phyloP scores from a whole-genome alignment of 2,888 invertebrate genomes.

The Athalia cordata region DNA sequence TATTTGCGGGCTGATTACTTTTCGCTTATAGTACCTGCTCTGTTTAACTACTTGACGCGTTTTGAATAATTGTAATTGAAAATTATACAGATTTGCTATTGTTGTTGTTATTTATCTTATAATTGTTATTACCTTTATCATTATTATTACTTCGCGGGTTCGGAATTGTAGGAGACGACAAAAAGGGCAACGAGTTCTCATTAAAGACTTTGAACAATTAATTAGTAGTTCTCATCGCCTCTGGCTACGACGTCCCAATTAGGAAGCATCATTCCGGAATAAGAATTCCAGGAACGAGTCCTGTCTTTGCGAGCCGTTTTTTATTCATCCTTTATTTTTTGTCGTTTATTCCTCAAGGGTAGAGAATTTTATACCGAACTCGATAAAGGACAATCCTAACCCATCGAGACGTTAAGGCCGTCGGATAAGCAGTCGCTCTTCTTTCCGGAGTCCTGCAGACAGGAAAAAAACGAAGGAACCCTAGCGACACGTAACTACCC shows the following conservation, averaged over 20 bases:
- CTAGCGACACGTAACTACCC: neutral
- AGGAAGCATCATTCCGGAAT: neutral
- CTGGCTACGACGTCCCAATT: constrained; percentile 13
- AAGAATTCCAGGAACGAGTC: neutral
- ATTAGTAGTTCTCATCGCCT: constrained; percentile 2
- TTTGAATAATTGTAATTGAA: neutral
- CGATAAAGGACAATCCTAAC: neutral
- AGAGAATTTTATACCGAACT: neutral
- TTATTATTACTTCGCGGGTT: neutral
- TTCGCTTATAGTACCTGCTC: neutral
- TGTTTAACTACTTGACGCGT: neutral
- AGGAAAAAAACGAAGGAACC: neutral
- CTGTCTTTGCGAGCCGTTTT: neutral
- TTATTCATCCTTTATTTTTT: neutral
- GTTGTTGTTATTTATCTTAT: neutral
- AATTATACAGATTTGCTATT: too few species aligned
- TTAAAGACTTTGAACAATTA: constrained; percentile 19
- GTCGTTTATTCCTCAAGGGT: neutral
- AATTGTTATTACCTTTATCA: neutral
- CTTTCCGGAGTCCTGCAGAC: neutral
- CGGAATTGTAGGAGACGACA: neutral
- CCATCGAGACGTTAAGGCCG: too few species aligned
- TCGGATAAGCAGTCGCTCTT: neutral
- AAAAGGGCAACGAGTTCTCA: neutral
- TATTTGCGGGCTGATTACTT: neutral